Evolutionary conservation across 1,140 invertebrate species (phyloP).

Genomic region (Platorchestia sp.): DNA sequence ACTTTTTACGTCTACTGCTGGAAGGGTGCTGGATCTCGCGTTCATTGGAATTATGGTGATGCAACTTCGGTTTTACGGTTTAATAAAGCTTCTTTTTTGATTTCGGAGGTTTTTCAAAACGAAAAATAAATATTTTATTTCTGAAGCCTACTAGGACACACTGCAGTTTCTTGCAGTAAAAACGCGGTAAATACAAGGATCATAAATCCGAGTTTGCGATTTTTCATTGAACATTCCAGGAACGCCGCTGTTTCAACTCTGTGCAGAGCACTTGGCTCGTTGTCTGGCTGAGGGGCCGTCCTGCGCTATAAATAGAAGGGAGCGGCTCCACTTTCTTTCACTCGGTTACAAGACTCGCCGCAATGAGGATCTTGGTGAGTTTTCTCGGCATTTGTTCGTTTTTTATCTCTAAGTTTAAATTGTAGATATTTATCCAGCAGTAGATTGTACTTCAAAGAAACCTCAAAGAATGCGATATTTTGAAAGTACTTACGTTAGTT

Average conservation of each 20-base stretch:
- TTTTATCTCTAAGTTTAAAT: not conserved
- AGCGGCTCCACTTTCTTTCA: constrained; percentile 47
- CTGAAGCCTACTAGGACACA: not conserved
- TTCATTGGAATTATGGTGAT: not conserved
- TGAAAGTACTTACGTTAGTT: too few relatives aligned
- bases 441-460: not conserved
- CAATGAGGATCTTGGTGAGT: constrained; percentile 46
- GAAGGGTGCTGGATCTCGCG: not conserved
- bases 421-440: not conserved
- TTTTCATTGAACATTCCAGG: constrained; percentile 13
- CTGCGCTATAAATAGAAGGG: constrained; percentile 32
- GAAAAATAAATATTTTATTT: not conserved
- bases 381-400: not conserved
- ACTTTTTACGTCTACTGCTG: not conserved
- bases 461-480: too few relatives aligned
- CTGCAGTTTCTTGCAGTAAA: not conserved
- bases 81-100: not conserved
- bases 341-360: constrained; percentile 10
- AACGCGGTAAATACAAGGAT: not conserved
- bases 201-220: not conserved
- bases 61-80: not conserved
- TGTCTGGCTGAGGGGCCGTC: not conserved
- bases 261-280: not conserved
- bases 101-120: not conserved
- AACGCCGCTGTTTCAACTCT: not conserved